Conservation (phyloP, 2,113 vertebrate genomes). For the Narcine bancroftii region DNA sequence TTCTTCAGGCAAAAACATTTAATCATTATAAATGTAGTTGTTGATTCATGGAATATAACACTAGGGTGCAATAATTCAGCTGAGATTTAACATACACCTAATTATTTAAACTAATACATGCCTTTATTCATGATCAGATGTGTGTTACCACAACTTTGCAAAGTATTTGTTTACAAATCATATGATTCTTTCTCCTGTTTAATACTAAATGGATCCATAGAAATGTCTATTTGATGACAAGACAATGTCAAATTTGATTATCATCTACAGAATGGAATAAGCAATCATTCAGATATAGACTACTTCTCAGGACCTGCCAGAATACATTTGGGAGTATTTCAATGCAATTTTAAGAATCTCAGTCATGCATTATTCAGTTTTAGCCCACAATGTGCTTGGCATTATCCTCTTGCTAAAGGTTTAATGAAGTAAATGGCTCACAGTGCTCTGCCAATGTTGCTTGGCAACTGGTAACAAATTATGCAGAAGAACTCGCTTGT, state of each 20-base stretch:
- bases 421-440: neutral
- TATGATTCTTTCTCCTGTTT: neutral
- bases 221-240: neutral
- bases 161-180: neutral
- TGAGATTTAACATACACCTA: neutral
- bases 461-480: neutral
- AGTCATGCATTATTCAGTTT: neutral
- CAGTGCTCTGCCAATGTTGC: neutral
- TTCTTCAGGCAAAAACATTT: neutral
- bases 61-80: neutral
- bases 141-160: neutral
- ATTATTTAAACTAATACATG: conserved; percentile 15
- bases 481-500: neutral
- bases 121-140: neutral
- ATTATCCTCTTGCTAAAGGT: neutral
- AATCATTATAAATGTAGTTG: neutral
- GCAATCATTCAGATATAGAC: conserved; percentile 7
- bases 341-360: neutral
- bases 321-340: neutral
- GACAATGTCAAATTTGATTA: conserved; percentile 18
- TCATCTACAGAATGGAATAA: neutral
- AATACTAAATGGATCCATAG: neutral
- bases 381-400: neutral
- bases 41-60: neutral
- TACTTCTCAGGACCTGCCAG: neutral